Conservation (phyloP, 2,888 invertebrate genomes). For the Molanna angustata region DNA sequence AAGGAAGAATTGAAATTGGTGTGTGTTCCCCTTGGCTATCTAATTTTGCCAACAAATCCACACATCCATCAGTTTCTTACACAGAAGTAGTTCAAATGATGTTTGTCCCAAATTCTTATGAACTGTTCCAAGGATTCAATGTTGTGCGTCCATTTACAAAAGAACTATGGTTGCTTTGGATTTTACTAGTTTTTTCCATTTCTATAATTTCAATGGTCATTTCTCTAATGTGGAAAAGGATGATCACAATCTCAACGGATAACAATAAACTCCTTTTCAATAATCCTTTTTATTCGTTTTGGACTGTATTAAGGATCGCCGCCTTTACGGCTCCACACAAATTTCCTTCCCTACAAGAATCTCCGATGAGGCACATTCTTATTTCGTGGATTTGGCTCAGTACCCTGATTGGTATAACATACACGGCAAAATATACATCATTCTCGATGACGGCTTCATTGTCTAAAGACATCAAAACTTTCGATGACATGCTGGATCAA, state of each 20-base stretch:
- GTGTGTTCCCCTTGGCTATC: not conserved
- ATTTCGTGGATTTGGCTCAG: not conserved
- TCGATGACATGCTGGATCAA: not conserved
- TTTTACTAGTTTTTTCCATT: not conserved
- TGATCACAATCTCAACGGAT: not conserved
- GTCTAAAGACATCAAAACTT: not conserved
- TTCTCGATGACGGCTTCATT: not conserved
- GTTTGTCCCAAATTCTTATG: not conserved
- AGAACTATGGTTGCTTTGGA: not conserved
- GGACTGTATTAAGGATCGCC: not conserved
- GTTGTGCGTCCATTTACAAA: not conserved
- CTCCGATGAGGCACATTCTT: not conserved
- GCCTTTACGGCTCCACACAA: not conserved
- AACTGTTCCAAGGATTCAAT: not conserved
- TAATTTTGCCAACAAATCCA: not conserved
- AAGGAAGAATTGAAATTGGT: not conserved
- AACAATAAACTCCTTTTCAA: not conserved
- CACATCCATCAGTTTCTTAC: not conserved
- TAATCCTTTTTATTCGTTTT: not conserved
- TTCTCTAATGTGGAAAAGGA: not conserved
- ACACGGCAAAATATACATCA: not conserved
- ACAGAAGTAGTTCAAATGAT: not conserved
- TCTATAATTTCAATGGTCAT: too few relatives aligned
- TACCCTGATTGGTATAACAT: not conserved
- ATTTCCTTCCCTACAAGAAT: not conserved